Conservation (phyloP, 2,888 invertebrate species). For the Aphidius colemani region DNA sequence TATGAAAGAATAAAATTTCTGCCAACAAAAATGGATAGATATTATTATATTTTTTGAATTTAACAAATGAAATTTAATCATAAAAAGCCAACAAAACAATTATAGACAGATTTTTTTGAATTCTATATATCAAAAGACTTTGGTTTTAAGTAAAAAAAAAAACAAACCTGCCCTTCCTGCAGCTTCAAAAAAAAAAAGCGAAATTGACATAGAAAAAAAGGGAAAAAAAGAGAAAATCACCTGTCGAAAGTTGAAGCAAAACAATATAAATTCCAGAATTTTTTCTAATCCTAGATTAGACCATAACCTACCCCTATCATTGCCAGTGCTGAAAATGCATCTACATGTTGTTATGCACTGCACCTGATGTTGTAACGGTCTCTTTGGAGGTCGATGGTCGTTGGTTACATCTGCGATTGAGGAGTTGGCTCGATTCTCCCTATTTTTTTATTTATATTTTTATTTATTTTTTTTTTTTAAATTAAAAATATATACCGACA, state of each 20-base stretch:
- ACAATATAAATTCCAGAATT: not conserved
- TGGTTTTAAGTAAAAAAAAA: not conserved
- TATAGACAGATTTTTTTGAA: not conserved
- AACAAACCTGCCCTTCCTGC: not conserved
- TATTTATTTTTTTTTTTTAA: not conserved
- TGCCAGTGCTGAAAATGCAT: not conserved
- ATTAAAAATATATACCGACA: slow-evolving; percentile 2
- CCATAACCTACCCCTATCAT: slow-evolving; percentile 21
- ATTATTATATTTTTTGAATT: not conserved
- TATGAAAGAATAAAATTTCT: too few species aligned
- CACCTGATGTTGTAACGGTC: slow-evolving; percentile 9
- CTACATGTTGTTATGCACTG: not conserved
- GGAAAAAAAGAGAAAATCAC: slow-evolving; percentile 2
- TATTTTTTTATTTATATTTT: slow-evolving; percentile 3
- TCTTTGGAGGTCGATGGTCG: not conserved
- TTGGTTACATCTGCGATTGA: slow-evolving; percentile 22
- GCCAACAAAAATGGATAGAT: too few species aligned
- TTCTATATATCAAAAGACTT: not conserved
- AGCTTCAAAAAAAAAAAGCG: too few species aligned
- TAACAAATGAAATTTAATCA: not conserved
- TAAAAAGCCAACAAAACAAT: not conserved
- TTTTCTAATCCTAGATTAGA: slow-evolving; percentile 16
- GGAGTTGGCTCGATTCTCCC: not conserved
- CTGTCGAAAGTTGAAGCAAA: not conserved
- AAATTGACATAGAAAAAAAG: too few species aligned